Evolutionary conservation across 2,888 invertebrate species (phyloP), one percentile per base, ranked within the genome.

Genomic region (Hecatera dysodea): DNA sequence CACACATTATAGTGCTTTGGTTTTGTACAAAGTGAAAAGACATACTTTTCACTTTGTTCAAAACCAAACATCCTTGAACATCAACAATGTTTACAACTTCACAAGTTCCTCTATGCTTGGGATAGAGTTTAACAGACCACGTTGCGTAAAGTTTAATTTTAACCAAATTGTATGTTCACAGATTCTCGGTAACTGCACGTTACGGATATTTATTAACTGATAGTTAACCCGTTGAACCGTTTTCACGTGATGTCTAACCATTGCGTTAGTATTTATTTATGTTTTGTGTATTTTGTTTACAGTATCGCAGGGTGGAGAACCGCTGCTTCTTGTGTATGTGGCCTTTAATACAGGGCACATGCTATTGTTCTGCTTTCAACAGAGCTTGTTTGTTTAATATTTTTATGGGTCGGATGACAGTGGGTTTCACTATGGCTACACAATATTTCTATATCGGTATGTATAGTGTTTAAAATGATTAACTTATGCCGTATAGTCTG

Each of bases 191-290:
- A 90, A 86, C 82, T 80, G 80, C 68, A 71, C 57, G 83, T 85
- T 85, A 80, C 84, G 75, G 84, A 84, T 89, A 90, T 91, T 90
- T 90, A 89, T 88, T 90, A 90, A 88, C 88, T 78, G 87, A 87
- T 86, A 90, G 90, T 92, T 90, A 90, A 90, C 89, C 87, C 82
- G 82, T 73, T 83, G 81, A 82, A 88, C 87, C 75, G 81, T 85
- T 82, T 86, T 79, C 87, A 88, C 88, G 87, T 88, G 84, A 78
- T 81, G 75, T 83, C 79, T 83, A 72, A 75, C 77, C 68, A 67
- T 75, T 85, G 72, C 80, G 82, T 78, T 79, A 74, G 77, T 90
- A 87, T 90, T 88, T 90, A 89, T 91, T 90, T 91, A 89, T 82
- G 80, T 84, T 86, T 63, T 71, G 70, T 80, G 67, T 66, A 72